Base-by-base conservation (phyloP, 2,797 vertebrate species). In the Columba guinea region DNA sequence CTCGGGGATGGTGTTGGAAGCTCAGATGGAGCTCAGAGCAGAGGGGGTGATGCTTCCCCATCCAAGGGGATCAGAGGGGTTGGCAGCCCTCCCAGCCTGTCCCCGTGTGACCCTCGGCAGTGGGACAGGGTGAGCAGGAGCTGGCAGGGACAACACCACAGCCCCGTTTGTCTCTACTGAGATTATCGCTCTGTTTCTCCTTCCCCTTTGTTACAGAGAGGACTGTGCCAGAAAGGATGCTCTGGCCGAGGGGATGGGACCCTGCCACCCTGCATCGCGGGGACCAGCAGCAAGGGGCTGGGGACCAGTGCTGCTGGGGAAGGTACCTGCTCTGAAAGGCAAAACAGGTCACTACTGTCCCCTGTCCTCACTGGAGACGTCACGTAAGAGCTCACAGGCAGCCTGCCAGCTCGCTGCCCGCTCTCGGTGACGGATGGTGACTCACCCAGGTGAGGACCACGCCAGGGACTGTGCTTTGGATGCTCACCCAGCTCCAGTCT, bases 231-330 rank as follows among this genome's bases (percentile, higher is more conserved):
- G 67, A 32, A 53, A 68, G 30, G 46, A 70, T 70, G 75, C 46
- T 64, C 30, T 23, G 8, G 15, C 7, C 1, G 0, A 23, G 67
- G 37, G 46, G 23, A 9, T 58, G 49, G 76, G 37, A n/a, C 12
- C 26, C 24, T 17, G 23, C 6, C 8, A 16, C 26, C n/a, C 5
- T 0, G 32, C 44, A 26, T 20, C 3, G 1, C 35, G 32, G 58
- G 22, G 11, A 24, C 22, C 37, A 55, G 8, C 1, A 30, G 41
- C 11, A 6, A 49, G 13, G 20, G 83, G 39, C 46, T n/a, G 59
- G 64, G 32, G 19, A 35, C 35, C 11, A 19, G 17, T 1, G 0
- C 19, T 53, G 34, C 13, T 0, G 2, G 28, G 41, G 48, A 6
- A 1, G 11, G 18, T 5, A 27, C 52, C 30, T 49, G 34, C 46